These are phyloP conservation scores for Anagrus nilaparvatae DNA, from an alignment of 1,140 invertebrate species.

Conservation along the genomic window DNA sequence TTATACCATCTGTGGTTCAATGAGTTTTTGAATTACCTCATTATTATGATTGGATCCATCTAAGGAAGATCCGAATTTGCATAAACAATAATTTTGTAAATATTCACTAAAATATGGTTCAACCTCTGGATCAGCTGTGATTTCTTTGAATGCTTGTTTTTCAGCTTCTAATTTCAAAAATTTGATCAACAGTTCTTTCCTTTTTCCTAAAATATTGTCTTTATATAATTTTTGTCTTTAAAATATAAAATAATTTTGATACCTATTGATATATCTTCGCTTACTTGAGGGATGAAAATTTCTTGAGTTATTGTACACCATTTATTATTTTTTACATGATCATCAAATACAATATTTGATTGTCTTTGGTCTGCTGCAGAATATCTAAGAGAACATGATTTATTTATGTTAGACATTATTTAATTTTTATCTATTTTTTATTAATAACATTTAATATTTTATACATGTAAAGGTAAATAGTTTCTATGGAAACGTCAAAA, in stretches of 20 bases:
- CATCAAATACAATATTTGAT: constrained; percentile 8
- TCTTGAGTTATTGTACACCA: constrained; percentile 15
- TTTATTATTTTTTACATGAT: constrained; percentile 1
- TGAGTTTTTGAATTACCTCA: constrained; percentile 14
- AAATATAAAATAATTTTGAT: constrained; percentile 11
- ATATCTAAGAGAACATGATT: too few relatives aligned
- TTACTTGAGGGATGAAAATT: constrained; percentile 11
- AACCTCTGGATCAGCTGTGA: constrained; percentile 11
- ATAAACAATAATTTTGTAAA: constrained; percentile 18
- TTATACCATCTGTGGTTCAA: background rate
- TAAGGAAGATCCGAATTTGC: constrained; percentile 18
- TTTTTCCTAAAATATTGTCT: constrained; percentile 15
- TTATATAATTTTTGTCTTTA: constrained; percentile 3
- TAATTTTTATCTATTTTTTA: too few relatives aligned
- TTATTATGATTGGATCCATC: constrained; percentile 15
- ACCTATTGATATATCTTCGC: constrained; percentile 14
- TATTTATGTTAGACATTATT: too few relatives aligned
- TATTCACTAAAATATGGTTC: constrained; percentile 17
- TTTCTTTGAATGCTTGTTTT: constrained; percentile 14
- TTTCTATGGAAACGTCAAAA: constrained; percentile 14
- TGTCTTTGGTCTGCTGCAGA: constrained; percentile 6
- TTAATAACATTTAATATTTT: constrained; percentile 5
- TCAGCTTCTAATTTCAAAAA: constrained; percentile 15
- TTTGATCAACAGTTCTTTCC: constrained; percentile 17
- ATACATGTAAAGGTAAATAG: constrained; percentile 7